Percentiles rank a stretch among this genome's conserved stretches.
Conservation (phyloP, 2,797 vertebrate genomes). For the Cottoperca gobio region DNA sequence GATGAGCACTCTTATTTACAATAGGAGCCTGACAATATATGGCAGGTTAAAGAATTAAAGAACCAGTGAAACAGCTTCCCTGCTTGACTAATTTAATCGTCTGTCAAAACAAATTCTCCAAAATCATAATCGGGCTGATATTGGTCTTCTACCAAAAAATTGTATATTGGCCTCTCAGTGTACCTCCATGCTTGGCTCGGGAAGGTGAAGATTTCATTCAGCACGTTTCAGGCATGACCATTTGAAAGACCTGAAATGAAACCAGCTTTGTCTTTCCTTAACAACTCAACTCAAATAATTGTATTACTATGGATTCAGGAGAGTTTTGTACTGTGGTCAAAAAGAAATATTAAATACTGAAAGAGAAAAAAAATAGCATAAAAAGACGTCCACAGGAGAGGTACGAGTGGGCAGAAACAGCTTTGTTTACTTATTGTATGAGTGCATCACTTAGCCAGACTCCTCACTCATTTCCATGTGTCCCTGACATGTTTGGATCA, state of each 20-base stretch:
- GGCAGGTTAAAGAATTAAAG: conserved; percentile 14
- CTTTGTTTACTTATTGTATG: conserved; percentile 67
- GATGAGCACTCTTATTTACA: conserved; percentile 48
- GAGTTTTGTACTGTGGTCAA: background rate
- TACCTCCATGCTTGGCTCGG: background rate
- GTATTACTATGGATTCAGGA: conserved; percentile 3
- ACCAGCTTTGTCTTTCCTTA: background rate
- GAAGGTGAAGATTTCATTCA: conserved; percentile 14
- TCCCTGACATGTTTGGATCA: conserved; percentile 49
- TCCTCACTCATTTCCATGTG: conserved; percentile 69
- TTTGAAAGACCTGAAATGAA: conserved; percentile 3
- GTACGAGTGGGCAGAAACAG: conserved; percentile 47
- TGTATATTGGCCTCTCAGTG: background rate
- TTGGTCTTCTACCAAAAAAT: conserved; percentile 5
- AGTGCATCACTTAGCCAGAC: conserved; percentile 55
- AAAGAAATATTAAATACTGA: conserved; percentile 5
- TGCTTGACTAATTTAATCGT: conserved; percentile 54
- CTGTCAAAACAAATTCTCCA: conserved; percentile 28
- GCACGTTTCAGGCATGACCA: background rate
- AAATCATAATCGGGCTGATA: background rate
- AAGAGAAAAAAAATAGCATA: background rate
- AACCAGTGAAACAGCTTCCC: conserved; percentile 19
- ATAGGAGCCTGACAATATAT: conserved; percentile 23
- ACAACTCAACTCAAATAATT: background rate
- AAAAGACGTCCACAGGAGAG: conserved; percentile 41